A percentile compares a stretch with the other conserved stretches of the same genome.
phyloP scores from a whole-genome alignment of 2,113 vertebrate species.

The Campylomormyrus tamandua region DNA sequence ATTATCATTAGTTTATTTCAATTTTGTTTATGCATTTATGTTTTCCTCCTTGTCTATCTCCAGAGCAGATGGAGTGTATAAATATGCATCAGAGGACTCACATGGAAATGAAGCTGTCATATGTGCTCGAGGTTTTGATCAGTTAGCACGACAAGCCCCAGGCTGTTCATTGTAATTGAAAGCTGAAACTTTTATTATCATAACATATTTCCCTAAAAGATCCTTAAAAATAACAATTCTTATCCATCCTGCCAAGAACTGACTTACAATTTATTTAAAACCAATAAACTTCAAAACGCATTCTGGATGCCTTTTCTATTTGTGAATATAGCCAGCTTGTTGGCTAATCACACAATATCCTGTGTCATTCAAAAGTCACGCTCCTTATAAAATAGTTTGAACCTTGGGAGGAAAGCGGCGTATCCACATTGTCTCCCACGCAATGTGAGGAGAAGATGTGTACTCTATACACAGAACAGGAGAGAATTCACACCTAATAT shows the following conservation, averaged over 20 bases:
- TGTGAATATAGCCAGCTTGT: neutral
- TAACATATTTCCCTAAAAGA: constrained; percentile 26
- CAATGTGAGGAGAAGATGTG: neutral
- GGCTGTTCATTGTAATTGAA: constrained; percentile 48
- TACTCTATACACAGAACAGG: neutral
- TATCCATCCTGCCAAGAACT: neutral
- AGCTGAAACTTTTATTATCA: constrained; percentile 42
- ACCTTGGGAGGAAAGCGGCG: neutral
- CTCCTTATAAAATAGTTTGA: neutral
- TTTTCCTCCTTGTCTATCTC: constrained; percentile 29
- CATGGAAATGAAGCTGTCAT: constrained; percentile 43
- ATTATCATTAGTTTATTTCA: constrained; percentile 16
- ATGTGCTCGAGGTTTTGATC: constrained; percentile 41
- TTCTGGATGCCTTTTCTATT: neutral
- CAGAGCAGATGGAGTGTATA: constrained; percentile 45
- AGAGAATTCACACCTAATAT: neutral
- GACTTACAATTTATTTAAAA: constrained; percentile 3
- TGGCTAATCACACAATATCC: neutral
- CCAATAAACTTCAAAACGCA: neutral
- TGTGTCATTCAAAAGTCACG: neutral
- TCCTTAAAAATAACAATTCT: constrained; percentile 15
- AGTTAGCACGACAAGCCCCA: constrained; percentile 31
- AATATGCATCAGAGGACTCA: constrained; percentile 46
- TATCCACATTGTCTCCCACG: neutral
- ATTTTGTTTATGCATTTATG: constrained; percentile 34